These are phyloP conservation scores for Poecilobothrus nobilitatus DNA, from an alignment of 2,888 invertebrate species.

Conservation along the genomic window DNA sequence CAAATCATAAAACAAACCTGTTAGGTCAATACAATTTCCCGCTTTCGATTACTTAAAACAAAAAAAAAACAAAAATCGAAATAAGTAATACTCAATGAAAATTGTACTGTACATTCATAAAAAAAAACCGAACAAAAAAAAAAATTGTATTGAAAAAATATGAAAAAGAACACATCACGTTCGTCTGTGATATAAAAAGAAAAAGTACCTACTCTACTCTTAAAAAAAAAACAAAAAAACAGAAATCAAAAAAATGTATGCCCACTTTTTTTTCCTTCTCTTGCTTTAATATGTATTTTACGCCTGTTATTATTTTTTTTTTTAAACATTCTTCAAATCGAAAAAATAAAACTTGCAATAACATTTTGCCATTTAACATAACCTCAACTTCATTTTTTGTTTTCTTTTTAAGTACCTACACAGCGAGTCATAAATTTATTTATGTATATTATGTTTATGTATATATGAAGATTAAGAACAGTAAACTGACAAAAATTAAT, in stretches of 20 bases:
- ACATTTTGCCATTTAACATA: constrained; percentile 6
- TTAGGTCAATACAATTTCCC: constrained; percentile 3
- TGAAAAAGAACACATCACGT: neutral
- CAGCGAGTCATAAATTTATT: no score
- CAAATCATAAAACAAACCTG: neutral
- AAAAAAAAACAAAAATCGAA: no score
- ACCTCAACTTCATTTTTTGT: neutral
- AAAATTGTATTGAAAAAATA: neutral
- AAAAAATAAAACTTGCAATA: no score
- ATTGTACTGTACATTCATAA: neutral
- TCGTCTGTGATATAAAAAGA: neutral
- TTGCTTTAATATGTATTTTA: neutral
- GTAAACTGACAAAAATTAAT: no score
- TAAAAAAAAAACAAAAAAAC: neutral
- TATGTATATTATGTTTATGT: no score
- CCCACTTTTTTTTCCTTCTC: neutral
- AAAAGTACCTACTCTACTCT: neutral
- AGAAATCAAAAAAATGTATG: neutral
- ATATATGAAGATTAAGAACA: no score
- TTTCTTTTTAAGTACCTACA: neutral
- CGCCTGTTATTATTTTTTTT: neutral
- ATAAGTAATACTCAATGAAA: neutral
- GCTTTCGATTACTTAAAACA: neutral
- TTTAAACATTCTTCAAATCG: no score
- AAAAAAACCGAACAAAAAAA: neutral